Evolutionary conservation across 2,797 vertebrate genomes (phyloP).

Genomic region (Selene dorsalis): DNA sequence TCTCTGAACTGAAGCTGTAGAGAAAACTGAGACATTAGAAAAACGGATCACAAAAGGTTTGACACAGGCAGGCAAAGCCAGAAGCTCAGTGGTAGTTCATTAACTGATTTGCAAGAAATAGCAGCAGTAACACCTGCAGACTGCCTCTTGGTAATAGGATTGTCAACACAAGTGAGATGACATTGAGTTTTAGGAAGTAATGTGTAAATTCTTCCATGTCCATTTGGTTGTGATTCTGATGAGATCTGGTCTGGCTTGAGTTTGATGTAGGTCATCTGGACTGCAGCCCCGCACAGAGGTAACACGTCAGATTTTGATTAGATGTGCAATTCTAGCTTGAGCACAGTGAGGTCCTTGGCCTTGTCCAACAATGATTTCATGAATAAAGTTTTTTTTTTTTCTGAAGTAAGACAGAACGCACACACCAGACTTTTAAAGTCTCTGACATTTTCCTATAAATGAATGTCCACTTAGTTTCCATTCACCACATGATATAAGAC

Average conservation of each 20-base stretch:
- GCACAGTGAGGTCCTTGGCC: not conserved
- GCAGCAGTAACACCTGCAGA: not conserved
- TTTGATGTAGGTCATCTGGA: conserved; percentile 50
- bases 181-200: not conserved
- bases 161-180: conserved; percentile 1
- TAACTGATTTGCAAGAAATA: not conserved
- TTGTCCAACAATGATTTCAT: conserved; percentile 64
- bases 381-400: conserved; percentile 13
- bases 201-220: conserved; percentile 13
- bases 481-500: conserved; percentile 25
- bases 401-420: not conserved
- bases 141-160: not conserved
- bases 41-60: not conserved
- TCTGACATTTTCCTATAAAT: conserved; percentile 30
- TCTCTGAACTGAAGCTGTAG: conserved; percentile 9
- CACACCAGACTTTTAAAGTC: conserved; percentile 10
- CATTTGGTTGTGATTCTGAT: conserved; percentile 14
- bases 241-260: conserved; percentile 17
- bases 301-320: conserved; percentile 48
- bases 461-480: conserved; percentile 46
- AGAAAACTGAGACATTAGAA: not conserved
- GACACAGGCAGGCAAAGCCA: not conserved
- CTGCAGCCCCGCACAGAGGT: conserved; percentile 1
- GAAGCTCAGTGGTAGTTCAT: not conserved
- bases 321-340: conserved; percentile 14